Evolutionary conservation across 2,888 invertebrate genomes (phyloP), one percentile per base, ranked within the genome.

Genomic region (Drosophila fungiperda): DNA sequence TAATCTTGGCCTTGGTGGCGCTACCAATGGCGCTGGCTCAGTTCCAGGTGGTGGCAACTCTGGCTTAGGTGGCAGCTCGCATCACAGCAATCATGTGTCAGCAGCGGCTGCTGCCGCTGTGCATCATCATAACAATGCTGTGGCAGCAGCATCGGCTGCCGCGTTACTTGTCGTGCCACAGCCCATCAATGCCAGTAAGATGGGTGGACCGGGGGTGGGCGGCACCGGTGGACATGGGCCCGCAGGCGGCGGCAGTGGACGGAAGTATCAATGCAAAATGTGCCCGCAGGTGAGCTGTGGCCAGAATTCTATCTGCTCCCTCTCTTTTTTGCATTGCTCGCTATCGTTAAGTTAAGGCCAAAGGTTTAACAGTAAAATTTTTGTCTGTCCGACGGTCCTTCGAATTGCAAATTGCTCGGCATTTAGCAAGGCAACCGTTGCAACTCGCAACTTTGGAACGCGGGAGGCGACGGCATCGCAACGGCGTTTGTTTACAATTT

Each of bases 241-340:
- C 11, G 55, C 80, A 29, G 81, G 89, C 11, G 93, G 90, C 3
- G 93, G 93, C 63, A 93, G 92, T 72, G 93, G 93, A 58, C 89
- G 98, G 92, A 98, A 98, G 94, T 98, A 98, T 94, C 97, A 97
- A 93, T 98, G 98, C 95, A 98, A 98, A 94, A 98, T 98, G 98
- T 98, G 98, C 93, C 98, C 98, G 80, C 98, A 98, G 97, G 98
- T 99, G 94, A 94, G 96, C 94, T 72, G 67, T 52, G 57, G 64
- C 49, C 49, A 36, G 29, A 52, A 32, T 48, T 62, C 50, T 57
- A 60, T 59, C 23, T 35, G 50, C 26, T 48, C 64, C 49, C 26
- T 68, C 52, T 53, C 20, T 35, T 78, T 65, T 75, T 71, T 80
- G 77, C 59, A 72, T 65, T 68, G 65, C 73, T 45, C 57, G 66